Evolutionary conservation across 2,888 invertebrate species (phyloP).

Genomic region (Esperia sulphurella): DNA sequence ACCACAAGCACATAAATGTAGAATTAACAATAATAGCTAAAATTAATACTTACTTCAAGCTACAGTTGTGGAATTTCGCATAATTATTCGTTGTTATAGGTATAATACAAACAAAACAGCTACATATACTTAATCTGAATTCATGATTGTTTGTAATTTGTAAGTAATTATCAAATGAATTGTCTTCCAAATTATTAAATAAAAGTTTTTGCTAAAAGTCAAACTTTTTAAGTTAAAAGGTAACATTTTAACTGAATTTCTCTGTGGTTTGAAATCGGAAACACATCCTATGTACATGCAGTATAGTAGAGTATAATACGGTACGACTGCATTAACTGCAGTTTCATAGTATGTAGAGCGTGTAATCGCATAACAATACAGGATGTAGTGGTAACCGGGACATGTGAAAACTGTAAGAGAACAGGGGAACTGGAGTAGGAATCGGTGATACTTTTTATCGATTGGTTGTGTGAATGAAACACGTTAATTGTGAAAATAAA

Average conservation of each 20-base stretch:
- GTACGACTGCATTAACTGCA: conserved; percentile 19
- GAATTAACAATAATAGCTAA: too few relatives aligned
- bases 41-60: too few relatives aligned
- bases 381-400: conserved; percentile 36
- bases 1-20: too few relatives aligned
- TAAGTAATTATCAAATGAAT: too few relatives aligned
- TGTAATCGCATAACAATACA: conserved; percentile 41
- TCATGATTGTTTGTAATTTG: too few relatives aligned
- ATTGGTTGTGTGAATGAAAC: background rate
- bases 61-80: too few relatives aligned
- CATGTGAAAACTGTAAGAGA: conserved; percentile 28
- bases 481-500: background rate
- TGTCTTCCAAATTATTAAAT: too few relatives aligned
- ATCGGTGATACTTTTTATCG: background rate
- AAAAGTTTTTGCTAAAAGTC: too few relatives aligned
- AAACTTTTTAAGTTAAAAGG: too few relatives aligned
- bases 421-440: conserved; percentile 3
- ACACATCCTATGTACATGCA: conserved; percentile 21
- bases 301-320: conserved; percentile 9
- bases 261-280: conserved; percentile 17
- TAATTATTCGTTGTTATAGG: too few relatives aligned
- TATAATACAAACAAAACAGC: too few relatives aligned
- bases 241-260: background rate
- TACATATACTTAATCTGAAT: too few relatives aligned
- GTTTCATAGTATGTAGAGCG: conserved; percentile 49